These are phyloP conservation scores for Drusus annulatus DNA, from an alignment of 1,140 invertebrate genomes.

Conservation along the genomic window DNA sequence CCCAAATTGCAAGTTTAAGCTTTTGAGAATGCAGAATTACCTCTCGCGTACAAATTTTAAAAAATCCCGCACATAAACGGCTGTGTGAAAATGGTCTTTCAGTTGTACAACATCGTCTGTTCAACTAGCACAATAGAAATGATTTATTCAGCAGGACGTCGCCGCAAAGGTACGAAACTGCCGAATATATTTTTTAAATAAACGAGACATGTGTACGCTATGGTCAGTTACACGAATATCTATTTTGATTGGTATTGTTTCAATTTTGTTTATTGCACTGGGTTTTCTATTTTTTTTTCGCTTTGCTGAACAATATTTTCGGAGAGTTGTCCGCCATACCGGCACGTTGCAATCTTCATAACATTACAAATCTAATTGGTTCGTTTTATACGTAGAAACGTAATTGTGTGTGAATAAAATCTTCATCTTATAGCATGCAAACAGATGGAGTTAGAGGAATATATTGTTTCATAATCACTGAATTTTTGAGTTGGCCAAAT, in stretches of 20 bases:
- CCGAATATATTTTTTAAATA: slow-evolving; percentile 12
- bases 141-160: slow-evolving; percentile 10
- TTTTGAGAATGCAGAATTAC: too few species aligned
- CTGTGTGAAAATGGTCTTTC: slow-evolving; percentile 1
- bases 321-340: too few species aligned
- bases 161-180: slow-evolving; percentile 12
- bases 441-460: too few species aligned
- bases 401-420: too few species aligned
- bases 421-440: too few species aligned
- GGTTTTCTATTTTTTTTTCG: not conserved
- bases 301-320: too few species aligned
- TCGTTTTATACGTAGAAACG: too few species aligned
- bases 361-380: too few species aligned
- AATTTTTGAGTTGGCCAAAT: too few species aligned
- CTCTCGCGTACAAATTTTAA: not conserved
- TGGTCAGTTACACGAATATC: slow-evolving; percentile 8
- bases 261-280: slow-evolving; percentile 2
- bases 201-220: slow-evolving; percentile 10
- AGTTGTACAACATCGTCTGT: not conserved
- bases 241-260: slow-evolving; percentile 7
- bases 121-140: slow-evolving; percentile 7
- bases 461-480: too few species aligned
- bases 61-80: slow-evolving; percentile 7
- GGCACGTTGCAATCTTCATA: too few species aligned
- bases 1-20: too few species aligned